Conservation (phyloP, 2,113 vertebrate genomes). For the Rhinoderma darwinii region DNA sequence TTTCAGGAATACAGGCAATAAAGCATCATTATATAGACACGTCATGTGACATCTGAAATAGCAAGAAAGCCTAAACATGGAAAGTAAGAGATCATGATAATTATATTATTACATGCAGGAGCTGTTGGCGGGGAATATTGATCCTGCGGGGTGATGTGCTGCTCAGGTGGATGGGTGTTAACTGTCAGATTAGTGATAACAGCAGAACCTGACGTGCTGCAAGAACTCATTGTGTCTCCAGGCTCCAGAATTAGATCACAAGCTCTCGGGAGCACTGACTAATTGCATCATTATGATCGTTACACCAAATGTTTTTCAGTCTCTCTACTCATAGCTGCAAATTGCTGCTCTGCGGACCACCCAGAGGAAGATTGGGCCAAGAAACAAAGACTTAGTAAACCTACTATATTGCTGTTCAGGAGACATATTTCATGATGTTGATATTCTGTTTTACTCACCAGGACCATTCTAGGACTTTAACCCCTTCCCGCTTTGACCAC, state of each 20-base stretch:
- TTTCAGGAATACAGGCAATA: too few relatives aligned
- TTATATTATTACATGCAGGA: neutral
- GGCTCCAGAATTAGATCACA: constrained; percentile 10
- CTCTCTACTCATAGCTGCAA: neutral
- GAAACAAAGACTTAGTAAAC: neutral
- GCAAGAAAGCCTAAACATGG: neutral
- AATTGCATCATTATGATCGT: neutral
- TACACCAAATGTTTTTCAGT: constrained; percentile 1
- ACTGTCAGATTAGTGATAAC: neutral
- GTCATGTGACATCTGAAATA: neutral
- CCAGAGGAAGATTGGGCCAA: neutral
- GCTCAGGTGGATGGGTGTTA: neutral
- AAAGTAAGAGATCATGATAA: neutral
- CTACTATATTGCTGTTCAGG: neutral
- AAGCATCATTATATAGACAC: too few relatives aligned
- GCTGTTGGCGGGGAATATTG: neutral
- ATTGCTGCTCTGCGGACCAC: neutral
- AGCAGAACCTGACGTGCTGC: neutral
- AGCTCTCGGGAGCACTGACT: neutral
- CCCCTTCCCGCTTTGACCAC: too few relatives aligned
- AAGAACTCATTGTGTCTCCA: neutral
- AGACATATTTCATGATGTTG: neutral
- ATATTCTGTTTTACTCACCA: too few relatives aligned
- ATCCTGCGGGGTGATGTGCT: neutral
- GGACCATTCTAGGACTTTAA: too few relatives aligned